Conservation (phyloP, 2,888 invertebrate species). For the Lithodes maja region DNA sequence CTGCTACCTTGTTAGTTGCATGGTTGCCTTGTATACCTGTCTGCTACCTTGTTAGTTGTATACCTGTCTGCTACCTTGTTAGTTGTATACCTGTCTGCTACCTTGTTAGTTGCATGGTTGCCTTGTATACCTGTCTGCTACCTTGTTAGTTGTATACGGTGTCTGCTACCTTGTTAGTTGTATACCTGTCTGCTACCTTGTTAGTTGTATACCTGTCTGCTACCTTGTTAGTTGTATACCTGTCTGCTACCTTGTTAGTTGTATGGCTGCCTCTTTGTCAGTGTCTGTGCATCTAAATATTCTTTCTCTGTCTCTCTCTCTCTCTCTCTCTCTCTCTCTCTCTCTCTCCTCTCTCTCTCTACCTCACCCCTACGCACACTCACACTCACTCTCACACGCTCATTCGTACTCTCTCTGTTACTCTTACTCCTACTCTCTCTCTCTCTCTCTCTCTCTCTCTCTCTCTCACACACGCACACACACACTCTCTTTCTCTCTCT, state of each 20-base stretch:
- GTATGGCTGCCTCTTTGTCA: too few species aligned
- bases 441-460: not conserved
- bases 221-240: too few species aligned
- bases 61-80: too few species aligned
- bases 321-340: not conserved
- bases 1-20: too few species aligned
- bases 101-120: too few species aligned
- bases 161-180: too few species aligned
- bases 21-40: too few species aligned
- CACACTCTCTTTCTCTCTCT: not conserved
- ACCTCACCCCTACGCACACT: not conserved
- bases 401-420: not conserved
- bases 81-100: not conserved
- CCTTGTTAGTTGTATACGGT: not conserved
- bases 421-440: not conserved
- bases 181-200: too few species aligned
- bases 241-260: too few species aligned
- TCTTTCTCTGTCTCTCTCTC: not conserved
- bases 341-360: conserved; percentile 11
- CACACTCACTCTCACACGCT: not conserved
- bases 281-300: too few species aligned
- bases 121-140: not conserved
- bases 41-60: too few species aligned
- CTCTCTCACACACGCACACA: not conserved
- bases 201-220: too few species aligned